Evolutionary conservation across 2,797 vertebrate species (phyloP).

Genomic region (Falco rusticolus): DNA sequence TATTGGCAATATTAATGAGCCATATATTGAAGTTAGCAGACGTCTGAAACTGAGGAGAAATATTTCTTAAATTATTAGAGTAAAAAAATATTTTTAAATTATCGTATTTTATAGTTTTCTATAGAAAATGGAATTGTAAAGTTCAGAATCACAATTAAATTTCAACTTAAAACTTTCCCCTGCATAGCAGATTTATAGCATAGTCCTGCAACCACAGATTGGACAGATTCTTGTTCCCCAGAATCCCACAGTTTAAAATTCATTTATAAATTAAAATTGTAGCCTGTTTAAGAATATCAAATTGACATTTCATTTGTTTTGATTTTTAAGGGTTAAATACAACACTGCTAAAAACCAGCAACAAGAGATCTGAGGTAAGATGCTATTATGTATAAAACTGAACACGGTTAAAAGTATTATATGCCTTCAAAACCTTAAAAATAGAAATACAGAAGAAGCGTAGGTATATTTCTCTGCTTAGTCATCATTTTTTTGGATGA

Average conservation of each 20-base stretch:
- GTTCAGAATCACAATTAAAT: neutral
- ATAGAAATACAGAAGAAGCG: neutral
- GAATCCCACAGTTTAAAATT: neutral
- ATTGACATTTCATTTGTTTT: conserved; percentile 9
- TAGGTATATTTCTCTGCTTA: neutral
- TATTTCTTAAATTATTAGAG: neutral
- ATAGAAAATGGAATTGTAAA: neutral
- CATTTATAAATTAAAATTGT: neutral
- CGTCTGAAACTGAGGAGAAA: neutral
- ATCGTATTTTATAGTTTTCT: neutral
- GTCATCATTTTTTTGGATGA: neutral
- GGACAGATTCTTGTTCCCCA: neutral
- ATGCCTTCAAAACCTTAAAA: neutral
- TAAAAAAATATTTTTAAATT: neutral
- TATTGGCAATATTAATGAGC: neutral
- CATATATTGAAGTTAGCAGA: neutral
- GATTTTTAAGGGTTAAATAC: conserved; percentile 62
- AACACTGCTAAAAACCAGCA: conserved; percentile 1
- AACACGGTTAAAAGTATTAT: neutral
- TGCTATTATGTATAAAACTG: neutral
- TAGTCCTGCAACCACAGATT: neutral
- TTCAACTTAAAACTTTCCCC: neutral
- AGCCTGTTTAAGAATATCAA: neutral
- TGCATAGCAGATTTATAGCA: neutral
- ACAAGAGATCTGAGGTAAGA: conserved; percentile 68